Evolutionary conservation across 1,140 invertebrate species (phyloP).

Genomic region (Apolygus lucorum): DNA sequence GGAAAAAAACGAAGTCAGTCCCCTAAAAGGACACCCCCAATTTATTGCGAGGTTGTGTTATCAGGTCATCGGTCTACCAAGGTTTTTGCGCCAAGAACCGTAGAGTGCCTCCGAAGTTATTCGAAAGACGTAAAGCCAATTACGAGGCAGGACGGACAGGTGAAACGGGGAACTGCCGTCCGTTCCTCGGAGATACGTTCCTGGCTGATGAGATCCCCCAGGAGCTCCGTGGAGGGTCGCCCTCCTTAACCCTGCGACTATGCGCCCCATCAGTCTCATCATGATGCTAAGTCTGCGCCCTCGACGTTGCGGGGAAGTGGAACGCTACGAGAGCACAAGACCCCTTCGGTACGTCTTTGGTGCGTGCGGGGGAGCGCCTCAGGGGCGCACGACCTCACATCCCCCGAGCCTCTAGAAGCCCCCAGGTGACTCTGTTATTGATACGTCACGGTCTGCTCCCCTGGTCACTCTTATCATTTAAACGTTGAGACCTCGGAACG

Average conservation of each 20-base stretch:
- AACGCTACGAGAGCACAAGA: background rate
- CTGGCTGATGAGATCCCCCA: background rate
- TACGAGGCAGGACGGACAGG: too few species aligned
- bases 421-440: slow-evolving; percentile 10
- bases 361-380: background rate
- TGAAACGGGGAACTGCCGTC: too few species aligned
- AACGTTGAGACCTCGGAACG: background rate
- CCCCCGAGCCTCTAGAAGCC: background rate
- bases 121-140: too few species aligned
- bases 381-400: background rate
- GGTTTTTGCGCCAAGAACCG: too few species aligned
- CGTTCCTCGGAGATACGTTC: too few species aligned
- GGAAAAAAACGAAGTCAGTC: too few species aligned
- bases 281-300: background rate
- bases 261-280: background rate
- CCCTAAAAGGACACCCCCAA: too few species aligned
- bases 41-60: too few species aligned
- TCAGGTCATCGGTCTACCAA: too few species aligned
- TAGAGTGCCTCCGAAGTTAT: too few species aligned
- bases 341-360: background rate
- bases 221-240: background rate
- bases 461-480: background rate
- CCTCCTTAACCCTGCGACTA: background rate
- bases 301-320: background rate
- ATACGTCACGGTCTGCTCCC: slow-evolving; percentile 9